Evolutionary conservation across 2,797 vertebrate species (phyloP).

Genomic region (Sebastes diaconus): DNA sequence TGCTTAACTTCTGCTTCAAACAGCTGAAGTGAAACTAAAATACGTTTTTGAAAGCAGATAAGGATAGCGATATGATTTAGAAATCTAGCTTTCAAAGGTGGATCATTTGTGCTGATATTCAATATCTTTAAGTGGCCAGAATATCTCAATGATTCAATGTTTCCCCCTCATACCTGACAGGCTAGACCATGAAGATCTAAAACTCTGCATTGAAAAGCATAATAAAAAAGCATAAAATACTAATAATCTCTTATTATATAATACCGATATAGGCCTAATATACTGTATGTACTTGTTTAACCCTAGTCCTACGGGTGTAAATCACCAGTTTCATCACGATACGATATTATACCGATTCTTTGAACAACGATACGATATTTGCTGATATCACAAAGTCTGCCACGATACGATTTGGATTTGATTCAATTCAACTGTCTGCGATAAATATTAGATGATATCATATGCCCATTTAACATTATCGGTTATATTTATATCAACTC

Average conservation of each 20-base stretch:
- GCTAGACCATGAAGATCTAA: neutral
- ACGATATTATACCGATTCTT: too few species aligned
- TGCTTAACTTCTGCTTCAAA: constrained; percentile 13
- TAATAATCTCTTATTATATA: neutral
- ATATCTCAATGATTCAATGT: neutral
- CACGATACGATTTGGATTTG: too few species aligned
- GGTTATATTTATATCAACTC: too few species aligned
- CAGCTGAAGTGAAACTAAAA: constrained; percentile 13
- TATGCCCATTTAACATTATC: too few species aligned
- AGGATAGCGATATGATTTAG: neutral
- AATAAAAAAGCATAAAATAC: neutral
- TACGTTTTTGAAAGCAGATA: neutral
- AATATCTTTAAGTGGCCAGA: neutral
- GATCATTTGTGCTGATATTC: neutral
- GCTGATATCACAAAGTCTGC: too few species aligned
- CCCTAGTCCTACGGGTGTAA: neutral
- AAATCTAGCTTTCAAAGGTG: neutral
- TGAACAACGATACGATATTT: too few species aligned
- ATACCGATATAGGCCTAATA: neutral
- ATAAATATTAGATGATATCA: too few species aligned
- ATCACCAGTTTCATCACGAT: too few species aligned
- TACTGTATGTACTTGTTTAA: neutral
- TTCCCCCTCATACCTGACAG: neutral
- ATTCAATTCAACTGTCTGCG: too few species aligned
- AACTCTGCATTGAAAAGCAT: neutral